These are phyloP conservation scores for Hirudinaria manillensis DNA, from an alignment of 2,888 invertebrate genomes.

Conservation along the genomic window DNA sequence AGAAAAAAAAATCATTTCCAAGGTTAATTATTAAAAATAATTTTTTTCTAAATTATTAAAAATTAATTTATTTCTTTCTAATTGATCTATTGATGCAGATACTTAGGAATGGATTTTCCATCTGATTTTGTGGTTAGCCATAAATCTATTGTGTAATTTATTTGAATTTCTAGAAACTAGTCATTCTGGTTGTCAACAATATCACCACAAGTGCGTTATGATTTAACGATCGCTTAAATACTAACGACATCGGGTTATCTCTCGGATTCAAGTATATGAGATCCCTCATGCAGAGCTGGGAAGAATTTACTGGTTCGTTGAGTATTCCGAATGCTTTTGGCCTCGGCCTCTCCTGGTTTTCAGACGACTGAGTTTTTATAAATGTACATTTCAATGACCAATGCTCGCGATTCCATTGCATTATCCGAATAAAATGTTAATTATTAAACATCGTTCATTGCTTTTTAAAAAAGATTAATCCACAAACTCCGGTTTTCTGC, in stretches of 20 bases:
- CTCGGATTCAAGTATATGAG: conserved; percentile 83
- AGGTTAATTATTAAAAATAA: background rate
- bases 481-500: background rate
- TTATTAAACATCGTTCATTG: background rate
- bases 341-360: conserved; percentile 29
- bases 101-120: too few species aligned
- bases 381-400: background rate
- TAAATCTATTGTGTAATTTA: too few species aligned
- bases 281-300: conserved; percentile 77
- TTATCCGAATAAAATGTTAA: too few species aligned
- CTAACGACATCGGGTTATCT: conserved; percentile 49
- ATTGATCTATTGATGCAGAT: too few species aligned
- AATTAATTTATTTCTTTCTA: background rate
- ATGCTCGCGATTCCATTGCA: too few species aligned
- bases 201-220: too few species aligned
- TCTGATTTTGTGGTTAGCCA: too few species aligned
- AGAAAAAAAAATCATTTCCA: background rate
- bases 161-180: too few species aligned
- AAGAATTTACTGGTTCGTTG: conserved; percentile 47
- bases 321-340: conserved; percentile 26
- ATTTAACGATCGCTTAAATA: background rate
- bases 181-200: too few species aligned
- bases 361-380: background rate
- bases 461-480: background rate
- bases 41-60: background rate